phyloP scores from a whole-genome alignment of 1,140 invertebrate species.

The Drosophila leontia region DNA sequence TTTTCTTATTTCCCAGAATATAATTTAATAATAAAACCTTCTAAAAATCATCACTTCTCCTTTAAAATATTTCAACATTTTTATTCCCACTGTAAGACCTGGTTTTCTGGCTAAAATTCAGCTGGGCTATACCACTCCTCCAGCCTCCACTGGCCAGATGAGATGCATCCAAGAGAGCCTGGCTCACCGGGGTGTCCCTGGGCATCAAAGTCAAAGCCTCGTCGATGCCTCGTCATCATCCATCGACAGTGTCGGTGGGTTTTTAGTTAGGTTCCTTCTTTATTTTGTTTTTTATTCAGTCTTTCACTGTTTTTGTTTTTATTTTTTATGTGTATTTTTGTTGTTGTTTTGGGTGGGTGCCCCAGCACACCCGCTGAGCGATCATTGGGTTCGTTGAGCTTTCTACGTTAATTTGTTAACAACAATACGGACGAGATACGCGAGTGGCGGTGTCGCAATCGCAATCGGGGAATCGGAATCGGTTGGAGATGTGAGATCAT shows the following conservation, averaged over 20 bases:
- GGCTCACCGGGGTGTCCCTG: slow-evolving; percentile 75
- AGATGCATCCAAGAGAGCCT: slow-evolving; percentile 34
- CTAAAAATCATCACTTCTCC: neutral
- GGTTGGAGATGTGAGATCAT: slow-evolving; percentile 51
- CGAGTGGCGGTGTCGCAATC: slow-evolving; percentile 43
- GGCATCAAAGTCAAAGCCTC: slow-evolving; percentile 74
- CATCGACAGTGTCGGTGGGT: slow-evolving; percentile 68
- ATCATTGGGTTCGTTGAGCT: slow-evolving; percentile 74
- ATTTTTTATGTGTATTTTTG: slow-evolving; percentile 19
- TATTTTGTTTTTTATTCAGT: slow-evolving; percentile 7
- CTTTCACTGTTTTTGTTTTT: slow-evolving; percentile 12
- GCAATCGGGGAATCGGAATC: slow-evolving; percentile 48
- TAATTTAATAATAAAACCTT: neutral
- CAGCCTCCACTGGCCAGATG: slow-evolving; percentile 33
- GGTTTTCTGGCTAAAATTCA: slow-evolving; percentile 38
- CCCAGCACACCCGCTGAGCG: slow-evolving; percentile 66
- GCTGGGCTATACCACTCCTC: slow-evolving; percentile 17
- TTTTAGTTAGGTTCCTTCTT: slow-evolving; percentile 43
- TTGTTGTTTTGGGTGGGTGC: slow-evolving; percentile 59
- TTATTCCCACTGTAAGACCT: neutral
- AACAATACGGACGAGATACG: slow-evolving; percentile 62
- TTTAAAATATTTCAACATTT: neutral
- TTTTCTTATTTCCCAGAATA: neutral
- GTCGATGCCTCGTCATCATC: slow-evolving; percentile 70
- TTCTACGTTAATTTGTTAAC: slow-evolving; percentile 83